These are phyloP conservation scores for Axinella damicornis DNA, from an alignment of 37 sponge, comb jelly and placozoan genomes.

Conservation along the genomic window DNA sequence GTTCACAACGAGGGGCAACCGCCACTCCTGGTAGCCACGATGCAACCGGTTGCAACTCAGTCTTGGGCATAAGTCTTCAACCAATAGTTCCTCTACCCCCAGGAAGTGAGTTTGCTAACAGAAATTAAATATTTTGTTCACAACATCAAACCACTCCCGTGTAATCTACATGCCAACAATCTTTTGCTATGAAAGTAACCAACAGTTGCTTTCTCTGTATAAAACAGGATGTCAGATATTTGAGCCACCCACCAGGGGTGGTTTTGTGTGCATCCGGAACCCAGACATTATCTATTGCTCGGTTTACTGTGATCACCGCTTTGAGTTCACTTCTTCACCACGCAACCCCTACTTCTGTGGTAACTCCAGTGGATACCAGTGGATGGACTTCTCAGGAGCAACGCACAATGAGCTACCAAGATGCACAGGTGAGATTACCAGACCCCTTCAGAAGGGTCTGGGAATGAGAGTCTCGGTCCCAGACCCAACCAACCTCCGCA, in stretches of 20 bases:
- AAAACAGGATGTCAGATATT: slow-evolving; percentile 44
- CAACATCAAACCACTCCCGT: too few species aligned
- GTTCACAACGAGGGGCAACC: too few species aligned
- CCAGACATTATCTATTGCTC: slow-evolving; percentile 48
- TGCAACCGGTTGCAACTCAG: too few species aligned
- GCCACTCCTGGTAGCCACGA: too few species aligned
- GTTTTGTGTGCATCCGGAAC: slow-evolving; percentile 31
- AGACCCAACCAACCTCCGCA: too few species aligned
- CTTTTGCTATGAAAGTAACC: too few species aligned
- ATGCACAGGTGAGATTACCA: slow-evolving; percentile 42
- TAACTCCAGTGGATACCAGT: slow-evolving; percentile 11
- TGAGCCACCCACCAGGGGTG: slow-evolving; percentile 50
- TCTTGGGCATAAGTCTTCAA: too few species aligned
- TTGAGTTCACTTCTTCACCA: slow-evolving; percentile 54
- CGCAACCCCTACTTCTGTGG: slow-evolving; percentile 63
- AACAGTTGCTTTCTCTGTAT: too few species aligned
- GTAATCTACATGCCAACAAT: too few species aligned
- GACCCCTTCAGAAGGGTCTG: too few species aligned
- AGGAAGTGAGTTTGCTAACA: slow-evolving; percentile 1
- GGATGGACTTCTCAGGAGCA: slow-evolving; percentile 28
- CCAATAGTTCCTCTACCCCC: slow-evolving; percentile 36
- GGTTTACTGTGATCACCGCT: slow-evolving; percentile 59
- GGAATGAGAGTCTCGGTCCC: too few species aligned
- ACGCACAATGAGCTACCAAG: slow-evolving; percentile 3
- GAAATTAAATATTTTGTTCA: too few species aligned